Evolutionary conservation across 2,113 vertebrate species (phyloP).

Genomic region (Probosciger aterrimus): DNA sequence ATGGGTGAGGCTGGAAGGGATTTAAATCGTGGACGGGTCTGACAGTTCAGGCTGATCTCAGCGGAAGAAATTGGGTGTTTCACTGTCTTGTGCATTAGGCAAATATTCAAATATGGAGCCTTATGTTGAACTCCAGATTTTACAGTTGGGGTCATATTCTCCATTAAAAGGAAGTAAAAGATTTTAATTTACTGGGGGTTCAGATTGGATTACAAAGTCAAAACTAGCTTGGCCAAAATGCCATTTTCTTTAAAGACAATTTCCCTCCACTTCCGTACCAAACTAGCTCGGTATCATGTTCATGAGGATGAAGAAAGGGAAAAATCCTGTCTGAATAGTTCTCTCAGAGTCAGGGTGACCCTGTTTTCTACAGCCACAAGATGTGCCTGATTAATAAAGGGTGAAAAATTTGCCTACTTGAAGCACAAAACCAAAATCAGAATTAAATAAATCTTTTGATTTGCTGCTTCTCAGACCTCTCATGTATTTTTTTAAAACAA

Average conservation of each 20-base stretch:
- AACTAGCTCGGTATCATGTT: not conserved
- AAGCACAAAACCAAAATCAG: not conserved
- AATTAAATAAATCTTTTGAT: not conserved
- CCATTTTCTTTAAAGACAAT: not conserved
- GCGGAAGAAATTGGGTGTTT: not conserved
- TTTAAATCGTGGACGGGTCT: not conserved
- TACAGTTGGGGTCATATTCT: not conserved
- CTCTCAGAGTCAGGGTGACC: not conserved
- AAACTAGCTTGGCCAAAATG: not conserved
- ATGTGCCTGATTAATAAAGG: not conserved
- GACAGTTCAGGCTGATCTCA: constrained; percentile 40
- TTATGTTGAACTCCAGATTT: not conserved
- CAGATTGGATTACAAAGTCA: not conserved
- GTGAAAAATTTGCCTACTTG: not conserved
- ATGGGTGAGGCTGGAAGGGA: constrained; percentile 39
- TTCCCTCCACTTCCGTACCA: not conserved
- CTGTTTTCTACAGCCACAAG: not conserved
- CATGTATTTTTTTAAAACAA: not conserved
- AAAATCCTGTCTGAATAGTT: not conserved
- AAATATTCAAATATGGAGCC: not conserved
- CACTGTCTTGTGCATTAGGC: not conserved
- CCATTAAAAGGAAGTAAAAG: not conserved
- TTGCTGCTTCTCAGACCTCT: not conserved
- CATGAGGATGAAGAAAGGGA: not conserved
- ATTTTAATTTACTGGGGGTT: not conserved